phyloP scores from a whole-genome alignment of 2,113 vertebrate species.

The Misgurnus anguillicaudatus region DNA sequence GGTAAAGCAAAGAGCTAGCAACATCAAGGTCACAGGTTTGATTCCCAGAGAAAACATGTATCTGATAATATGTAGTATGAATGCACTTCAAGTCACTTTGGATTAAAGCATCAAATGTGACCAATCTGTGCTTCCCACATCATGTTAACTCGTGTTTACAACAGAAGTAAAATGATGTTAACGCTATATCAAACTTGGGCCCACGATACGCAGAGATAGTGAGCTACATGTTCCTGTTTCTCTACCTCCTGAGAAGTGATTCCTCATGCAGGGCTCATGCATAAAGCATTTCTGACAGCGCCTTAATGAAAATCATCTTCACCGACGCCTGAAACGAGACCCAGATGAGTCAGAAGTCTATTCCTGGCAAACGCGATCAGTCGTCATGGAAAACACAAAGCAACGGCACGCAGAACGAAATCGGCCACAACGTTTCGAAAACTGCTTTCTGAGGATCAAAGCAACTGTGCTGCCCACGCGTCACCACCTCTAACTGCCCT shows the following conservation, averaged over 20 bases:
- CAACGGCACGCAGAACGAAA: constrained; percentile 33
- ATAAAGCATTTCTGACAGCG: constrained; percentile 33
- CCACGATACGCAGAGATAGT: background rate
- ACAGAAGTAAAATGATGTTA: background rate
- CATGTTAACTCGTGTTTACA: constrained; percentile 9
- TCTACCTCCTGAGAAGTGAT: constrained; percentile 25
- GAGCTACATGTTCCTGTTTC: constrained; percentile 19
- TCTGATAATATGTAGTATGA: too few species aligned
- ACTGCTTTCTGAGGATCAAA: constrained; percentile 26
- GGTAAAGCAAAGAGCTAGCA: too few species aligned
- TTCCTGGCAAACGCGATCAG: constrained; percentile 34
- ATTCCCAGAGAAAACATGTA: too few species aligned
- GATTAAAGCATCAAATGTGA: background rate
- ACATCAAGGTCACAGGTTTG: too few species aligned
- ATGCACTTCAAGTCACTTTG: too few species aligned
- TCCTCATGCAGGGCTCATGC: constrained; percentile 28
- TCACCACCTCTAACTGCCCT: constrained; percentile 37
- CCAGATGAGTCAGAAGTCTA: constrained; percentile 31
- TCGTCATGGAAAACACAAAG: constrained; percentile 38
- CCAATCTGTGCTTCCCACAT: constrained; percentile 19
- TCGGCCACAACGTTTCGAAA: constrained; percentile 17
- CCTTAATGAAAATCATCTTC: constrained; percentile 30
- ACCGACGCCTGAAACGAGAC: constrained; percentile 19
- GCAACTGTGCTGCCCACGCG: constrained; percentile 2
- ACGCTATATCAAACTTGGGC: background rate